These are phyloP conservation scores for Psylliodes chrysocephalus DNA, from an alignment of 2,888 invertebrate species.

Conservation along the genomic window DNA sequence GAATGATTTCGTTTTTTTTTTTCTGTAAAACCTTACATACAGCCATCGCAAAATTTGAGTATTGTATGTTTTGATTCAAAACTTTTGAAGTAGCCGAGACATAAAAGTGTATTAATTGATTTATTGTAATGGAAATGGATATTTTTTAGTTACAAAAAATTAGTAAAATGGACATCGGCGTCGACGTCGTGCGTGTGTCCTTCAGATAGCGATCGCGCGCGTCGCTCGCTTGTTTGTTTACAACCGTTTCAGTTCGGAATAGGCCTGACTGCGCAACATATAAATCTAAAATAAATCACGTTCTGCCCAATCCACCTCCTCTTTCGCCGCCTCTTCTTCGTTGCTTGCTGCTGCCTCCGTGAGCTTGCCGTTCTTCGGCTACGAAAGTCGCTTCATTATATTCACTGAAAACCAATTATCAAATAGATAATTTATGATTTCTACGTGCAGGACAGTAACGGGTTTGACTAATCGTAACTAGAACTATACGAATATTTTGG, in stretches of 20 bases:
- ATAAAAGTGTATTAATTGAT: too few species aligned
- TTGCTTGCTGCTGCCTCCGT: background rate
- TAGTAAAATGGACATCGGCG: too few species aligned
- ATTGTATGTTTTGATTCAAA: too few species aligned
- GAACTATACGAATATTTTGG: too few species aligned
- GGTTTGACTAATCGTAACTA: too few species aligned
- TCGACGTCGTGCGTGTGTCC: conserved; percentile 44
- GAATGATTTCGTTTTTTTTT: too few species aligned
- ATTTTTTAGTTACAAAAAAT: too few species aligned
- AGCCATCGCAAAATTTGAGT: too few species aligned
- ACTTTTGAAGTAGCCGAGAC: too few species aligned
- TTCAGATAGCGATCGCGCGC: conserved; percentile 58
- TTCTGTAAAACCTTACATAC: too few species aligned
- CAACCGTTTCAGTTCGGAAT: conserved; percentile 54
- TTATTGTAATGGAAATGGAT: too few species aligned
- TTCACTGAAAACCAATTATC: conserved; percentile 63
- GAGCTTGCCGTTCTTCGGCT: conserved; percentile 43
- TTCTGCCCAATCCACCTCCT: conserved; percentile 49
- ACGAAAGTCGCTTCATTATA: conserved; percentile 60
- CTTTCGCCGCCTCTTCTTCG: background rate
- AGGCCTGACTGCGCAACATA: conserved; percentile 53
- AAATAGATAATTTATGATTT: conserved; percentile 61
- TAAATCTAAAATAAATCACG: conserved; percentile 60
- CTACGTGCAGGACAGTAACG: too few species aligned
- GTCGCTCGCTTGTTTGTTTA: conserved; percentile 60